Evolutionary conservation across 2,888 invertebrate species (phyloP), one percentile per base, ranked within the genome.

Genomic region (Lycia hirtaria): DNA sequence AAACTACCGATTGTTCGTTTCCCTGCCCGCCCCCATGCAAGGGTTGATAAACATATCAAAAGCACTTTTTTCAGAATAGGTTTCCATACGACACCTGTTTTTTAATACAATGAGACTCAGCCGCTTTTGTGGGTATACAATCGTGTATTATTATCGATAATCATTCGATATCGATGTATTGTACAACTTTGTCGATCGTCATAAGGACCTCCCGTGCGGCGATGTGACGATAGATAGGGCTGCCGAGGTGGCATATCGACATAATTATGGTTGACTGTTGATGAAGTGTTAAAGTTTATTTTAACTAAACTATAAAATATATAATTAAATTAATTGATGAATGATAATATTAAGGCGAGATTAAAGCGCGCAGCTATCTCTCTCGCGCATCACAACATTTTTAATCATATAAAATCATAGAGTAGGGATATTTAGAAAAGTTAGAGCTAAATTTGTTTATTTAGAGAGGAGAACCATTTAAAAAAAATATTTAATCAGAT

Each of bases 11-110:
- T 89, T 88, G 87, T 89, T 85, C 77, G 68, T 75, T 47, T 51
- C 37, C 76, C 76, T 81, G 81, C 80, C 80, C 82, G 80, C 86
- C 89, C 87, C 82, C 84, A 72, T 76, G 33, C 87, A 88, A 85
- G 85, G 84, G 83, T 86, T 88, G 89, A 91, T 91, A 91, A 91
- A 91, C 87, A 90, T 90, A 89, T 91, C 90, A 91, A 91, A 87
- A 78, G 80, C 70, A 69, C 71, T 80, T 78, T 80, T 83, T 78
- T 65, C 41, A 65, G 63, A 22, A 15, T 26, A 37, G 41, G 68
- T 75, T 76, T 75, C 71, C 68, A 43, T 58, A 35, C 72, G 74
- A 83, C 87, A 91, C 92, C 89, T 91, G 90, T 89, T 89, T 89
- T 86, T 62, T 77, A 74, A 75, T 77, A 85, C 80, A 81, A 84